Evolutionary conservation across 2,888 invertebrate species (phyloP).

Genomic region (Stenchaetothrips biformis): DNA sequence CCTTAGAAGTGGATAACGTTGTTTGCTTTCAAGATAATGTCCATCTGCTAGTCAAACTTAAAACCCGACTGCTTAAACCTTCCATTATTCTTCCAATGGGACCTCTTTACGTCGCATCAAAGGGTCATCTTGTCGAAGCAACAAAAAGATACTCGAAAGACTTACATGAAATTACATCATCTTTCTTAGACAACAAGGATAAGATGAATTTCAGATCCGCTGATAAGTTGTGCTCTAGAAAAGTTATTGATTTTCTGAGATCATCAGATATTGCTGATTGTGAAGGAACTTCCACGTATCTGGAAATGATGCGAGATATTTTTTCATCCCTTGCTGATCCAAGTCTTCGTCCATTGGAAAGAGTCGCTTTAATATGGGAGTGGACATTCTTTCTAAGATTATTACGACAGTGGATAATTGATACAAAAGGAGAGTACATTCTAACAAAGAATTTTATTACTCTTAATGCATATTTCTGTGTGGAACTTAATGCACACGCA

Average conservation of each 20-base stretch:
- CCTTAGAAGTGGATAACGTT: no score
- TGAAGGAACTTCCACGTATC: not conserved
- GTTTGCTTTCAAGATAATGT: no score
- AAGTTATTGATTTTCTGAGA: not conserved
- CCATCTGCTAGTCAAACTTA: no score
- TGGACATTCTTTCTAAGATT: not conserved
- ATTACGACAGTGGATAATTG: not conserved
- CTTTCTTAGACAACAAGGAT: not conserved
- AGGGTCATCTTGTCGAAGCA: no score
- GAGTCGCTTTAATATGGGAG: not conserved
- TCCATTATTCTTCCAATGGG: no score
- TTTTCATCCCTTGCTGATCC: not conserved
- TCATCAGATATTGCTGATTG: not conserved
- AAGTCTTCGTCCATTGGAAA: not conserved
- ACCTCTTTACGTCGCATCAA: no score
- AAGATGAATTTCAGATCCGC: not conserved
- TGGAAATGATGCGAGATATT: not conserved
- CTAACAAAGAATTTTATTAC: not conserved
- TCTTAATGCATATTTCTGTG: not conserved
- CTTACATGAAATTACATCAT: not conserved
- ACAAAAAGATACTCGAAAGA: constrained; percentile 33
- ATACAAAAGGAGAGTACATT: not conserved
- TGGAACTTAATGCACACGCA: not conserved
- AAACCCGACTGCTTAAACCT: no score
- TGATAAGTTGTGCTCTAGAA: not conserved